A percentile compares a stretch with the other conserved stretches of the same genome.
Evolutionary conservation across 2,888 invertebrate species (phyloP).

Genomic region (Cataglyphis rosenhaueri): DNA sequence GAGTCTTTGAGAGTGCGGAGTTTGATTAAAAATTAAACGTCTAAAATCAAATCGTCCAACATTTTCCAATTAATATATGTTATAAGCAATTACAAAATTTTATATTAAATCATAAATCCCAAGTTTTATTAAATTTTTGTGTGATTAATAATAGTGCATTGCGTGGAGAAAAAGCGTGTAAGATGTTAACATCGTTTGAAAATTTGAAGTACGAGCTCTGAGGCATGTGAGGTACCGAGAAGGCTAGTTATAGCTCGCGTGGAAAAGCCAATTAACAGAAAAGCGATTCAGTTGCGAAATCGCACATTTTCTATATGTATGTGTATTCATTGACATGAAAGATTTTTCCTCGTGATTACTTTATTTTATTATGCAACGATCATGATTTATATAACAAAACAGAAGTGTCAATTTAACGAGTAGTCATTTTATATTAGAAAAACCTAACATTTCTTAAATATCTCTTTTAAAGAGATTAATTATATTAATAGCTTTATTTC

Average conservation of each 20-base stretch:
- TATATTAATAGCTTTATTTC: neutral
- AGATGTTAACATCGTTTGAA: constrained; percentile 9
- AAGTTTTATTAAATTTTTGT: neutral
- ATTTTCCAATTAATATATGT: neutral
- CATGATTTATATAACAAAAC: neutral
- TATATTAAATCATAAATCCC: neutral
- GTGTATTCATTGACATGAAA: neutral
- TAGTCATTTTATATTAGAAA: neutral
- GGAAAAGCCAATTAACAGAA: constrained; percentile 40
- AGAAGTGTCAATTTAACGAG: neutral
- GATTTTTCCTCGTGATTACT: constrained; percentile 10
- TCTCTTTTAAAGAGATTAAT: neutral
- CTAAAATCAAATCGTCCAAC: neutral
- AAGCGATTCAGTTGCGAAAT: constrained; percentile 18
- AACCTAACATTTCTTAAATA: no score
- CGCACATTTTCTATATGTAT: neutral
- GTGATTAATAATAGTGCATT: neutral
- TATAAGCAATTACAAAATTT: neutral
- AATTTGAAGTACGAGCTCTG: constrained; percentile 4
- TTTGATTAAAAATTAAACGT: neutral
- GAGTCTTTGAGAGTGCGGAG: neutral
- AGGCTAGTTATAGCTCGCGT: constrained; percentile 41
- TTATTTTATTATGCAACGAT: neutral
- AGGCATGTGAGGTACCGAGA: constrained; percentile 45
- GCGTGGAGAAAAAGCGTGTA: neutral